A percentile compares a stretch with the other conserved stretches of the same genome.
phyloP scores from a whole-genome alignment of 37 sponge, comb jelly and placozoan genomes.

The Diacarnus erythraeanus region DNA sequence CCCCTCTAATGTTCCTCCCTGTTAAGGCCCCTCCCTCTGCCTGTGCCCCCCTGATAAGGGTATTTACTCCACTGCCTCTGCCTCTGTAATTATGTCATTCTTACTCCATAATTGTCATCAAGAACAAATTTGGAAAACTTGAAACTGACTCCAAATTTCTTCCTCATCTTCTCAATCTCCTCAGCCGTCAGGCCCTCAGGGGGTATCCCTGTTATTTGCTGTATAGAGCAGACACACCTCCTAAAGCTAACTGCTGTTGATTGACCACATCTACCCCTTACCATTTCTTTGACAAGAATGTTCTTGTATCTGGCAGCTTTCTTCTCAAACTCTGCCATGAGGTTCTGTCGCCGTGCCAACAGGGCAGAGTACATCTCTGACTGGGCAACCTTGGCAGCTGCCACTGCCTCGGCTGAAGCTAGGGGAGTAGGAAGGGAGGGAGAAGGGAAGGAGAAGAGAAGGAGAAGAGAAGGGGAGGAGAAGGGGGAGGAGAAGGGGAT shows the following conservation, averaged over 20 bases:
- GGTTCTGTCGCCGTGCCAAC: conserved; percentile 23
- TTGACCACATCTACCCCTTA: conserved; percentile 3
- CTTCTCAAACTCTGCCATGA: conserved; percentile 49
- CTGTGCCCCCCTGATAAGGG: too few species aligned
- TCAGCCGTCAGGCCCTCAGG: conserved; percentile 76
- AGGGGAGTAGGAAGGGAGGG: conserved; percentile 8
- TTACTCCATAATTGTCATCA: conserved; percentile 28
- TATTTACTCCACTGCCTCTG: not conserved
- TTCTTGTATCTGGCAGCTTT: conserved; percentile 59
- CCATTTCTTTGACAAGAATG: conserved; percentile 76
- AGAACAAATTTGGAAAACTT: conserved; percentile 77
- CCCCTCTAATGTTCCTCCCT: too few species aligned
- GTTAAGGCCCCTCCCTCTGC: too few species aligned
- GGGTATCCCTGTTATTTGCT: conserved; percentile 78
- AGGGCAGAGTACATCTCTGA: conserved; percentile 56
- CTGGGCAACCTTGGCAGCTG: conserved; percentile 71
- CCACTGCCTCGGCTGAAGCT: conserved; percentile 65
- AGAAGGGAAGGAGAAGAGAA: not conserved
- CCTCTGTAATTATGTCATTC: not conserved
- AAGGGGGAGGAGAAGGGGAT: not conserved
- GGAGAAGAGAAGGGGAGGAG: not conserved
- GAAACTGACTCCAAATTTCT: conserved; percentile 67
- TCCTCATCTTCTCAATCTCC: conserved; percentile 59
- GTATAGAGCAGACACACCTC: not conserved
- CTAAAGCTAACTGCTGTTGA: not conserved